phyloP scores from a whole-genome alignment of 1,140 invertebrate species.

The Andricus grossulariae region DNA sequence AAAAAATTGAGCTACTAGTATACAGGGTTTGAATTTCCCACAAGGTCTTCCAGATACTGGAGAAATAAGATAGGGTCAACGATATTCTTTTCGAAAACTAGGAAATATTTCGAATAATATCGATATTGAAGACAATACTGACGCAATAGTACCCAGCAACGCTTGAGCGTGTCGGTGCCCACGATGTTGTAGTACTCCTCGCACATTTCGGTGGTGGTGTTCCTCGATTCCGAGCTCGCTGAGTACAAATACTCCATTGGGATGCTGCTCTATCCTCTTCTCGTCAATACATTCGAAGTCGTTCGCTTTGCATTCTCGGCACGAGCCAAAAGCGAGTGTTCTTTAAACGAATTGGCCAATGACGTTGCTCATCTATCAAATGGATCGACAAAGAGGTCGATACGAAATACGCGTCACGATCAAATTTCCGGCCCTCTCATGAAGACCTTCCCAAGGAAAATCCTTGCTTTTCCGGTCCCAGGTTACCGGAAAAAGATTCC shows the following conservation, averaged over 20 bases:
- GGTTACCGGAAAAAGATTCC: background rate
- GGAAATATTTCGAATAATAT: slow-evolving; percentile 1
- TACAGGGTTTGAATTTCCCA: too few species aligned
- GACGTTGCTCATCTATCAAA: slow-evolving; percentile 11
- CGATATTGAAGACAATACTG: slow-evolving; percentile 50
- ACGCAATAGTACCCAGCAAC: slow-evolving; percentile 66
- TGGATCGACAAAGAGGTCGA: background rate
- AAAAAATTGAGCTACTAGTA: too few species aligned
- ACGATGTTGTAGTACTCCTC: slow-evolving; percentile 70
- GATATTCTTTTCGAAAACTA: background rate
- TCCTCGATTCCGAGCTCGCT: slow-evolving; percentile 21
- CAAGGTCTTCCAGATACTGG: too few species aligned
- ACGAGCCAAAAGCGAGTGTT: background rate
- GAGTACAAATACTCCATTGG: slow-evolving; percentile 25
- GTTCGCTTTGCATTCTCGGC: background rate
- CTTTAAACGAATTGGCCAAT: background rate
- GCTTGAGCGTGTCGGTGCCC: slow-evolving; percentile 60
- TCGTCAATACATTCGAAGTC: background rate
- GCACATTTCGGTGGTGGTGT: slow-evolving; percentile 70
- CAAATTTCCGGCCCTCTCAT: background rate
- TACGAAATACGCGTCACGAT: slow-evolving; percentile 4
- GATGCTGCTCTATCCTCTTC: background rate
- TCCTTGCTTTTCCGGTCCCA: too few species aligned
- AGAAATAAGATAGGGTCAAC: too few species aligned
- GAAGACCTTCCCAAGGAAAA: too few species aligned